Conservation (phyloP, 2,113 vertebrate species). For the Dinomys branickii region DNA sequence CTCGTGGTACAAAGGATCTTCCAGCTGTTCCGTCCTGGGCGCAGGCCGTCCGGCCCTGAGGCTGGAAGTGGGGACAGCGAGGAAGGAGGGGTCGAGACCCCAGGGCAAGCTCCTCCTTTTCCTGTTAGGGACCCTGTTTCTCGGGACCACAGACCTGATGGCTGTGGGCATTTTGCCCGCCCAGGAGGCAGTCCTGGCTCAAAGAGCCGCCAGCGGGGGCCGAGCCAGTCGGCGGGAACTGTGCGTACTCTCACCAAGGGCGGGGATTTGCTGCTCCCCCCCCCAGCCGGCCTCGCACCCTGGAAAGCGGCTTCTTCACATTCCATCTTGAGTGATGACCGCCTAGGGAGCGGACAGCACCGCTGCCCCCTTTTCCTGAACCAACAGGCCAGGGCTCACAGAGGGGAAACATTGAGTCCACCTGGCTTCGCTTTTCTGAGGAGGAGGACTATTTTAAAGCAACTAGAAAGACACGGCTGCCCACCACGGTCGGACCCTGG, state of each 20-base stretch:
- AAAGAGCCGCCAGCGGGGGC: not conserved
- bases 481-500: not conserved
- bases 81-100: too few relatives aligned
- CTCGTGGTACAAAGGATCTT: not conserved
- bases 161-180: not conserved
- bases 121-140: not conserved
- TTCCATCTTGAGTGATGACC: not conserved
- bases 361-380: not conserved
- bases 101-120: not conserved
- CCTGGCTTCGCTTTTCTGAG: not conserved
- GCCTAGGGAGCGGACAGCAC: fast-evolving
- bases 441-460: conserved; percentile 13
- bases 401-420: not conserved
- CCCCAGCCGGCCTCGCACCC: fast-evolving
- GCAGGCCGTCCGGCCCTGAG: fast-evolving
- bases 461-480: not conserved
- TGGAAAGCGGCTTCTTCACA: not conserved
- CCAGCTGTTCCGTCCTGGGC: fast-evolving
- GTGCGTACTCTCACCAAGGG: not conserved
- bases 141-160: not conserved
- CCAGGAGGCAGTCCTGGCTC: not conserved
- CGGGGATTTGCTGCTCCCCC: not conserved
- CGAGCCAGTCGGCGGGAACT: not conserved
- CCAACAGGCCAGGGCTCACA: not conserved
- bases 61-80: not conserved